Conservation (phyloP, 2,888 invertebrate species). For the Operophtera brumata region DNA sequence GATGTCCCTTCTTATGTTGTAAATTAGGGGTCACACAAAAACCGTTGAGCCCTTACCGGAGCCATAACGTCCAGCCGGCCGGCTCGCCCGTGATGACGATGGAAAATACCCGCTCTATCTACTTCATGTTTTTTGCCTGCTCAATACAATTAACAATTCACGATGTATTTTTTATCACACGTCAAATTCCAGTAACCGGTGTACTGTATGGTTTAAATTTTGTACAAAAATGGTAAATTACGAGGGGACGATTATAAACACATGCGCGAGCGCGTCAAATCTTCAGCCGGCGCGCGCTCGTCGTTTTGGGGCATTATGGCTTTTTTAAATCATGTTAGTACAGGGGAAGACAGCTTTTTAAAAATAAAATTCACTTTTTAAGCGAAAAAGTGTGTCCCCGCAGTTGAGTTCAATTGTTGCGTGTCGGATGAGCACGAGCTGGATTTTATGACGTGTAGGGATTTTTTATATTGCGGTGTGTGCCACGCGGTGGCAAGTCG, state of each 20-base stretch:
- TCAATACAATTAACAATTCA: constrained; percentile 68
- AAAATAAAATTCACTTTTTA: constrained; percentile 77
- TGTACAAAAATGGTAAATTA: constrained; percentile 70
- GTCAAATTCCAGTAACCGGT: constrained; percentile 64
- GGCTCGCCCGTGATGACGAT: constrained; percentile 54
- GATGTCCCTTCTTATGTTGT: constrained; percentile 74
- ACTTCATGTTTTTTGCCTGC: constrained; percentile 67
- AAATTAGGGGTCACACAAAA: constrained; percentile 80
- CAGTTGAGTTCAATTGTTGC: constrained; percentile 78
- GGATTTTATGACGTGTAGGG: constrained; percentile 72
- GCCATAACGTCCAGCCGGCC: constrained; percentile 75
- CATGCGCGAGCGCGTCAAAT: constrained; percentile 81
- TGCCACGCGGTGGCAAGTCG: constrained; percentile 51
- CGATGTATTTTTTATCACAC: constrained; percentile 52
- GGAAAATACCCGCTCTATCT: constrained; percentile 65
- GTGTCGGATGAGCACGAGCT: constrained; percentile 80
- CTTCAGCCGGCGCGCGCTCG: constrained; percentile 77
- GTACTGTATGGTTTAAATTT: constrained; percentile 68
- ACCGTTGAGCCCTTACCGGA: constrained; percentile 73
- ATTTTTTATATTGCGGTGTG: constrained; percentile 76
- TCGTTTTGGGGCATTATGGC: constrained; percentile 70
- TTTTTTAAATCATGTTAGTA: constrained; percentile 72
- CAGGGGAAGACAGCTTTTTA: constrained; percentile 72
- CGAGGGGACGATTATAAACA: constrained; percentile 78
- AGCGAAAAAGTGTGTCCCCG: constrained; percentile 72